Evolutionary conservation across 2,888 invertebrate genomes (phyloP).

Genomic region (Villa cingulata): DNA sequence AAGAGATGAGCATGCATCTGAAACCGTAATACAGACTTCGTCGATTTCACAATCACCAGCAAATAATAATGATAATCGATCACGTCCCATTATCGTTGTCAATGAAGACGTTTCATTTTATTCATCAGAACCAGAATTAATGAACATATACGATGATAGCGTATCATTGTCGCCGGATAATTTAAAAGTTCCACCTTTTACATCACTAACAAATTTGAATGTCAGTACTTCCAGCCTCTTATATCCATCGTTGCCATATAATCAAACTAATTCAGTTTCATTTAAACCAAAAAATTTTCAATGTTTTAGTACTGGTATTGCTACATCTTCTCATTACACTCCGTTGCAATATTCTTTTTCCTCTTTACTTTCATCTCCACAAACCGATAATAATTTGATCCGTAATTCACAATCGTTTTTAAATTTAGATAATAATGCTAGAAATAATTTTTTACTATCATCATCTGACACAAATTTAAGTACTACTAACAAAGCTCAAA

Average conservation of each 20-base stretch:
- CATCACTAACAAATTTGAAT: constrained; percentile 11
- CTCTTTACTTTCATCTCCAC: neutral
- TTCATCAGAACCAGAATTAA: constrained; percentile 11
- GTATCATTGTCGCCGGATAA: neutral
- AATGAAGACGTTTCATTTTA: constrained; percentile 3
- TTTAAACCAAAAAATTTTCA: neutral
- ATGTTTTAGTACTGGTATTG: neutral
- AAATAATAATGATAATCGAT: too few species aligned
- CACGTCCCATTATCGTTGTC: neutral
- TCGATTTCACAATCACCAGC: too few species aligned
- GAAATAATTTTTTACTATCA: constrained; percentile 16
- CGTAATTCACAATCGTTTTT: neutral
- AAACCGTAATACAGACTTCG: too few species aligned
- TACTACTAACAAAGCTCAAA: constrained; percentile 31
- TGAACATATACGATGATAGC: neutral
- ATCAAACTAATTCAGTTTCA: too few species aligned
- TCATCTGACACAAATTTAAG: constrained; percentile 14
- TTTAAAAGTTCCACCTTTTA: constrained; percentile 3
- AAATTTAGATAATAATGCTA: constrained; percentile 23
- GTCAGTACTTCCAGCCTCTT: neutral
- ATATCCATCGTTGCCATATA: too few species aligned
- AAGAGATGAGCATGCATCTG: neutral
- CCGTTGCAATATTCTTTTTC: too few species aligned
- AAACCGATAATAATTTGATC: neutral
- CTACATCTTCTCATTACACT: neutral